Evolutionary conservation across 2,113 vertebrate genomes (phyloP).

Genomic region (Pollachius pollachius): DNA sequence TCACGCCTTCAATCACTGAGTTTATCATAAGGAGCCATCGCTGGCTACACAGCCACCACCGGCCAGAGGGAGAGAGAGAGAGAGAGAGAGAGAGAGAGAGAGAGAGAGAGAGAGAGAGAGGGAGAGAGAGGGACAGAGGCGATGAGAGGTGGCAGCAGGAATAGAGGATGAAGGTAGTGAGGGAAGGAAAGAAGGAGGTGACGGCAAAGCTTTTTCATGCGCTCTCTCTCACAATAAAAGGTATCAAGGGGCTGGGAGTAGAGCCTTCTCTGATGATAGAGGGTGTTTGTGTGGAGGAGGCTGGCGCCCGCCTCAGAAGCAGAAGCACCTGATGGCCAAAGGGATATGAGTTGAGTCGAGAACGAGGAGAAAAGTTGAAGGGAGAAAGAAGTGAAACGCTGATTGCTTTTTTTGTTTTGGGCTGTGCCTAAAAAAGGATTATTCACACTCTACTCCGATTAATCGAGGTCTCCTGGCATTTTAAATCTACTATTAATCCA

Average conservation of each 20-base stretch:
- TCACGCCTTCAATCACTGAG: constrained; percentile 72
- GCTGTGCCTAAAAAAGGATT: too few species aligned
- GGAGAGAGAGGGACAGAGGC: constrained; percentile 19
- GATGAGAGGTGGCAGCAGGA: constrained; percentile 4
- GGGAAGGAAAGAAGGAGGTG: neutral
- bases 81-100: neutral
- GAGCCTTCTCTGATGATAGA: constrained; percentile 37
- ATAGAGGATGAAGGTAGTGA: neutral
- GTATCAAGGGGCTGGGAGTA: constrained; percentile 44
- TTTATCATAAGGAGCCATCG: constrained; percentile 65
- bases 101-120: constrained; percentile 5
- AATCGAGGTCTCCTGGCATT: too few species aligned
- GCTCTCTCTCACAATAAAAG: constrained; percentile 42
- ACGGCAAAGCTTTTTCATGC: constrained; percentile 64
- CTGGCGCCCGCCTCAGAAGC: neutral
- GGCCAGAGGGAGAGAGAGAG: constrained; percentile 48
- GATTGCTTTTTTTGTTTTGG: neutral
- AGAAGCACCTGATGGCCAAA: neutral
- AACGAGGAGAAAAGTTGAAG: constrained; percentile 31
- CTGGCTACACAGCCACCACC: constrained; percentile 43
- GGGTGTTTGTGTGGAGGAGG: neutral
- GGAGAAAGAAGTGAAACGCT: neutral
- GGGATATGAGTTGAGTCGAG: constrained; percentile 1
- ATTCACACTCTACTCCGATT: too few species aligned
- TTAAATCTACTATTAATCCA: too few species aligned